A percentile compares a stretch with the other conserved stretches of the same genome.
Conservation (phyloP, 2,797 vertebrate genomes). For the Luscinia megarhynchos region DNA sequence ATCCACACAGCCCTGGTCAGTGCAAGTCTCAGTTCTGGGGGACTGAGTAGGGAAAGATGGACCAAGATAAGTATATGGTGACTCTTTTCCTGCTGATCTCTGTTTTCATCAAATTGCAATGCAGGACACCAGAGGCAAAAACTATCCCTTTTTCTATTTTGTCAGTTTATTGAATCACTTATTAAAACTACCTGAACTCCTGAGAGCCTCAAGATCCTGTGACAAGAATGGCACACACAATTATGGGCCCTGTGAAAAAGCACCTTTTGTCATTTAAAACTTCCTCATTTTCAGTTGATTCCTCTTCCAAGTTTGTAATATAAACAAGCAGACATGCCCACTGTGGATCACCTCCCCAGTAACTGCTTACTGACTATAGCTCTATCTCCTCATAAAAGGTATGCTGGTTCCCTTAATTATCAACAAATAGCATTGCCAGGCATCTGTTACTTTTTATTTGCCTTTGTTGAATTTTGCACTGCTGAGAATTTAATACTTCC, state of each 20-base stretch:
- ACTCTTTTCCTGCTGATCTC: not conserved
- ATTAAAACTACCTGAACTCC: not conserved
- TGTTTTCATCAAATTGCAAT: not conserved
- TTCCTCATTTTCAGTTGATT: not conserved
- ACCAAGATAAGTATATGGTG: not conserved
- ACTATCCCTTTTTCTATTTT: not conserved
- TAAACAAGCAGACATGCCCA: not conserved
- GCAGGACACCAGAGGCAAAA: conserved; percentile 7
- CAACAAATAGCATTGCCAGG: not conserved
- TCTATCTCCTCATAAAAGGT: not conserved
- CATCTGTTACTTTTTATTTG: not conserved
- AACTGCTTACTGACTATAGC: not conserved
- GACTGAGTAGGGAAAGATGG: not conserved
- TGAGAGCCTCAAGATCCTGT: not conserved
- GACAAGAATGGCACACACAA: not conserved
- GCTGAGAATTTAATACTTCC: not conserved
- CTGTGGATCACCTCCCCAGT: not conserved
- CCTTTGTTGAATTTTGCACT: not conserved
- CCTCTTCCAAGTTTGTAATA: not conserved
- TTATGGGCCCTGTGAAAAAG: not conserved
- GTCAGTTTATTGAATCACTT: not conserved
- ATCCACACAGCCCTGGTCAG: not conserved
- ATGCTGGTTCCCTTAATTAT: not conserved
- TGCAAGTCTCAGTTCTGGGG: not conserved
- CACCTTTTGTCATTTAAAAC: not conserved